These are phyloP conservation scores for Xiphophorus maculatus DNA, from an alignment of 2,113 vertebrate species.

Conservation along the genomic window DNA sequence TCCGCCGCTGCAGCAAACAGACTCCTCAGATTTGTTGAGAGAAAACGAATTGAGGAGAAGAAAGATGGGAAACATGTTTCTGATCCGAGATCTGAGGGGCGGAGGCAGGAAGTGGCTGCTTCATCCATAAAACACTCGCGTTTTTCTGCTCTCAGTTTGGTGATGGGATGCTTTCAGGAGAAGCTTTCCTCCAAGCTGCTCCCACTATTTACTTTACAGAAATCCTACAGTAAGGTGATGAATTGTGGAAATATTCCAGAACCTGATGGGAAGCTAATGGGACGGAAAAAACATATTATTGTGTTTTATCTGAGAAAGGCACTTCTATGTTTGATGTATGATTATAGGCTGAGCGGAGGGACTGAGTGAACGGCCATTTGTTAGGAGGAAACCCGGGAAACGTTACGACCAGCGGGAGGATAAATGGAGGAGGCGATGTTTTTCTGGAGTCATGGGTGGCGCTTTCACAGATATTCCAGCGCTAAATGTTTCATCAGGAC, in stretches of 20 bases:
- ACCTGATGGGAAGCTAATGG: conserved; percentile 38
- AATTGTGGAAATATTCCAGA: conserved; percentile 28
- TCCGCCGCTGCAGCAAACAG: not conserved
- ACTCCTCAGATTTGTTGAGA: not conserved
- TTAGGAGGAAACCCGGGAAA: conserved; percentile 8
- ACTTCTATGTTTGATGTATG: conserved; percentile 38
- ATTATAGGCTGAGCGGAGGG: conserved; percentile 2
- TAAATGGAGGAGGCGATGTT: not conserved
- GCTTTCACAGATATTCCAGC: conserved; percentile 18
- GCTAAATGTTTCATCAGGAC: conserved; percentile 62
- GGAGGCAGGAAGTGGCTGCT: conserved; percentile 14
- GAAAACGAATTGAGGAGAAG: not conserved
- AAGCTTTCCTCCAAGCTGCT: not conserved
- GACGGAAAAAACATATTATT: conserved; percentile 27
- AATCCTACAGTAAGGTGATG: not conserved
- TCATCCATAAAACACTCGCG: not conserved
- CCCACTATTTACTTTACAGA: not conserved
- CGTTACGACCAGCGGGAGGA: not conserved
- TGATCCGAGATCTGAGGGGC: not conserved
- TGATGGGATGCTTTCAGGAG: not conserved
- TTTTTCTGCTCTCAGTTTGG: not conserved
- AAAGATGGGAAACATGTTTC: not conserved
- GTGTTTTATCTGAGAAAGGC: conserved; percentile 19
- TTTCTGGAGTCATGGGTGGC: conserved; percentile 6
- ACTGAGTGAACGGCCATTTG: not conserved